Base-by-base conservation (phyloP, 1,140 invertebrate genomes). In the Tribolium madens region DNA sequence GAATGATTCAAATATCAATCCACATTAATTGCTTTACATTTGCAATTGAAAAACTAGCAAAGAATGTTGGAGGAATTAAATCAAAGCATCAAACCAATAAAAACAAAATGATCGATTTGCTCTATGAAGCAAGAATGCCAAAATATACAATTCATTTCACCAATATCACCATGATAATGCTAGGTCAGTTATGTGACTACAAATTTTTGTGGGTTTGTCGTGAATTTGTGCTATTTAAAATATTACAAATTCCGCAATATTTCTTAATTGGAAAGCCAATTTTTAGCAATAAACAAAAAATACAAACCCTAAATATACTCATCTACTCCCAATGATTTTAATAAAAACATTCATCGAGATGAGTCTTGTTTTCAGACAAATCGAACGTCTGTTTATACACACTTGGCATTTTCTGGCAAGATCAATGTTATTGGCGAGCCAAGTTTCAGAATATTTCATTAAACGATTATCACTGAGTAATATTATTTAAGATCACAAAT, bases 1-100 rank as follows among this genome's bases (percentile, higher is more conserved):
- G 57, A 64, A 64, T 64, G 21, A 64, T 64, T 64, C 57, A 64
- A 64, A 64, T 64, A 64, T 64, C 57, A 64, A 64, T 64, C n/a
- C 57, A 64, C 2, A 64, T 33, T 64, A 64, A 64, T 64, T 64
- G 26, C 17, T 18, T 18, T 64, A 12, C 18, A 64, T 64, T 64
- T 13, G 57, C 57, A 64, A 64, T 33, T 64, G 57, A 64, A 64
- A 57, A 64, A 64, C 21, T 33, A 31, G 18, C 26, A 21, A 33
- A 64, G 57, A 64, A 64, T 18, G 57, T 14, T 57, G 15, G 6
- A 33, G 57, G 26, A 64, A 33, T 17, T 13, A 64, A 64, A 36
- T 64, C 57, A 31, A 26, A 57, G 52, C 15, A 15, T 52, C 48
- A 52, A 52, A 52, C 48, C 6, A 9, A 36, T 36, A 36, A 36